These are phyloP conservation scores for Myiothlypis coronata DNA, from an alignment of 2,797 vertebrate genomes.

Conservation along the genomic window DNA sequence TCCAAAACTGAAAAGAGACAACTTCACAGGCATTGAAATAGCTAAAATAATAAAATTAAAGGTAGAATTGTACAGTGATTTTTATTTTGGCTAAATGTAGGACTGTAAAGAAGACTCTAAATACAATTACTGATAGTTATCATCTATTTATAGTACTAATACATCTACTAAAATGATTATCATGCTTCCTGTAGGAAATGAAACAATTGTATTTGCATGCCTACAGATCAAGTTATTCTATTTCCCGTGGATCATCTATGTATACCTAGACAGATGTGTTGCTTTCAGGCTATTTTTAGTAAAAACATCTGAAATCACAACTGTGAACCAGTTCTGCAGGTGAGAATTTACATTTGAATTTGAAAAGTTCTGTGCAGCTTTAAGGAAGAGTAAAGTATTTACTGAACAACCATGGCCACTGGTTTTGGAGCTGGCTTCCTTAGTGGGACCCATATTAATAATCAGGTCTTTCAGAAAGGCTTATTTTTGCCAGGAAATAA, in stretches of 20 bases:
- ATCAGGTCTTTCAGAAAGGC: background rate
- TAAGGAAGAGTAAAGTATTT: background rate
- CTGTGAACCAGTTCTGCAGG: background rate
- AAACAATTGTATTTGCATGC: constrained; percentile 10
- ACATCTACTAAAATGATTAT: background rate
- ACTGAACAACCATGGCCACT: background rate
- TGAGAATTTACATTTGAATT: constrained; percentile 25
- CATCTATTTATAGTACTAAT: background rate
- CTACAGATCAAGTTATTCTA: background rate
- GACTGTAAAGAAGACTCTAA: background rate
- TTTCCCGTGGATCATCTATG: background rate
- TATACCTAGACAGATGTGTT: constrained; percentile 29
- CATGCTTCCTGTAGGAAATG: background rate
- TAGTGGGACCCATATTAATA: background rate
- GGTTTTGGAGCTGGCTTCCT: background rate
- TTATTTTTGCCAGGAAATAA: background rate
- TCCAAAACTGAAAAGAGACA: background rate
- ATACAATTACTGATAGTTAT: background rate
- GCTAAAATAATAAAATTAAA: background rate
- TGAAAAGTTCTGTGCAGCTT: background rate
- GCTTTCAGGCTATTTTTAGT: constrained; percentile 35
- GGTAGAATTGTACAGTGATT: background rate
- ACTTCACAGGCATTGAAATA: background rate
- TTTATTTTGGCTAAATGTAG: background rate
- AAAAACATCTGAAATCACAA: constrained; percentile 47